Evolutionary conservation across 2,888 invertebrate genomes (phyloP), one percentile per base, ranked within the genome.

Genomic region (Prosapia bicincta): DNA sequence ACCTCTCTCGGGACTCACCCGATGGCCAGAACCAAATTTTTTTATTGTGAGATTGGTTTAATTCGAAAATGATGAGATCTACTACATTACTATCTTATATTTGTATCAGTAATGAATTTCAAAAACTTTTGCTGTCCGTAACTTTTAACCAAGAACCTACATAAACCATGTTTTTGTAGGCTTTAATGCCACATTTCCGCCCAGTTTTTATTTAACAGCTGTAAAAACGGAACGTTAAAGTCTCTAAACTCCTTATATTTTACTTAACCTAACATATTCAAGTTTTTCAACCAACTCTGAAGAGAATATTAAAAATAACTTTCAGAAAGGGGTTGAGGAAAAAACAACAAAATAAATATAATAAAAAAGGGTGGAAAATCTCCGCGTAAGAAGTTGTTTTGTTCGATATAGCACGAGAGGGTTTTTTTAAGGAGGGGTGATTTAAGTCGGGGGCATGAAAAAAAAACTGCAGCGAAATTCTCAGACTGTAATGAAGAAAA

Each of bases 401-500:
- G 66, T 73, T 76, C 65, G 71, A 71, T 71, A 71, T 54, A 65
- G 65, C 65, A 65, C 65, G 20, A 26, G 65, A 24, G 26, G 26
- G 28, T 54, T 6, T n/a, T 20, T 15, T 20, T 7, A 13, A 43
- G n/a, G 25, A 38, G 30, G 70, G 43, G 20, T 20, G 71, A 71
- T 65, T 43, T 38, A 38, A 38, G 73, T 73, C 43, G 71, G 66
- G 69, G 73, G 38, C 9, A 30, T 5, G 30, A 38, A 13, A 13
- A 38, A 72, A 71, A 76, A 76, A 76, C 69, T 67, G 65, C 43
- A 38, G 72, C 54, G 66, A 70, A 74, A 70, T 76, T 74, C 76
- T 76, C 72, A 69, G 28, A 26, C 72, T 69, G 69, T 76, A 76
- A 76, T 76, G 76, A 76, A 76, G 76, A 76, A 76, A 76, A 74